phyloP scores from a whole-genome alignment of 2,113 vertebrate genomes.

The Falcunculus frontatus region DNA sequence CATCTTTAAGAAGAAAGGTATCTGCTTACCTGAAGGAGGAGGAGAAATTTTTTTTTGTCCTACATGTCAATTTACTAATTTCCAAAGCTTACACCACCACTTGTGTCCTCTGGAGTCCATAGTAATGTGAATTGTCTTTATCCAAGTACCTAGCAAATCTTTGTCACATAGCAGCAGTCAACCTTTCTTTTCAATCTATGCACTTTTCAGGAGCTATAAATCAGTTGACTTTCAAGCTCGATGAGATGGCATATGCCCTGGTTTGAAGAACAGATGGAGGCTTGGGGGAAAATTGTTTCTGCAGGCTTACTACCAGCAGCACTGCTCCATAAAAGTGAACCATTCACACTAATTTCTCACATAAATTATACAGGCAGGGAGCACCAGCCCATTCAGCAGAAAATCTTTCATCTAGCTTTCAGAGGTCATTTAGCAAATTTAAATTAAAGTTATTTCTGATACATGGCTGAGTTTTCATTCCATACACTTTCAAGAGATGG shows the following conservation, averaged over 20 bases:
- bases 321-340: conserved; percentile 76
- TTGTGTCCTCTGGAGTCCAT: conserved; percentile 47
- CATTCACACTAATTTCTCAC: conserved; percentile 78
- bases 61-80: conserved; percentile 9
- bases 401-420: conserved; percentile 73
- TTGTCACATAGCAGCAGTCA: conserved; percentile 53
- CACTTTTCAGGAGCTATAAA: conserved; percentile 77
- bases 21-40: background rate
- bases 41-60: conserved; percentile 38
- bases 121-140: conserved; percentile 68
- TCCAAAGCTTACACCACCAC: conserved; percentile 38
- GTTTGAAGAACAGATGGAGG: conserved; percentile 84
- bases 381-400: conserved; percentile 74
- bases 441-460: conserved; percentile 76
- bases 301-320: conserved; percentile 77
- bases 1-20: background rate
- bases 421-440: conserved; percentile 77
- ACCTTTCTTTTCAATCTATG: conserved; percentile 77
- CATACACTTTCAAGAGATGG: conserved; percentile 38
- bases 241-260: conserved; percentile 80
- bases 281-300: conserved; percentile 80
- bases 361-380: conserved; percentile 77
- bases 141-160: conserved; percentile 73
- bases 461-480: conserved; percentile 51
- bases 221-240: conserved; percentile 78